Conservation (phyloP, 2,797 vertebrate genomes). For the Eutrigla gurnardus region DNA sequence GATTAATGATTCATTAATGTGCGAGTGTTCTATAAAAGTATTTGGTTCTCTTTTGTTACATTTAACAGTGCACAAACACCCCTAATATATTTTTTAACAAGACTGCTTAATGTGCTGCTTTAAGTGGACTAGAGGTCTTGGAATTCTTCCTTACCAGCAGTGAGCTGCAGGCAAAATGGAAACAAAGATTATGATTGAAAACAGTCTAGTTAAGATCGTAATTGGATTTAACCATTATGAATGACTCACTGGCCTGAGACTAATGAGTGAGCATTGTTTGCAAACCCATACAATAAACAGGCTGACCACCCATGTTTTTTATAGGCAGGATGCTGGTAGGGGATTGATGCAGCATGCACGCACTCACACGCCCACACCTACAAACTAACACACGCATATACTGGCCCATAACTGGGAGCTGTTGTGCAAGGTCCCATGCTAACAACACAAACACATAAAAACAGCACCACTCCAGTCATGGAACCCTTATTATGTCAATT, state of each 20-base stretch:
- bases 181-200: slow-evolving; percentile 69
- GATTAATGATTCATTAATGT: slow-evolving; percentile 14
- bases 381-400: slow-evolving; percentile 37
- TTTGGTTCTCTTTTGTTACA: slow-evolving; percentile 19
- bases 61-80: slow-evolving; percentile 29
- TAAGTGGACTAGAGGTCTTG: slow-evolving; percentile 34
- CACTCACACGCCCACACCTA: slow-evolving; percentile 43
- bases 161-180: slow-evolving; percentile 61
- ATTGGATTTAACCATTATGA: slow-evolving; percentile 49
- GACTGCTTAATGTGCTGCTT: slow-evolving; percentile 41
- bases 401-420: slow-evolving; percentile 51
- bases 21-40: slow-evolving; percentile 17
- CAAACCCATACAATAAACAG: slow-evolving; percentile 63
- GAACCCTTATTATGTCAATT: slow-evolving; percentile 60
- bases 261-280: slow-evolving; percentile 65
- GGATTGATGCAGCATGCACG: slow-evolving; percentile 47
- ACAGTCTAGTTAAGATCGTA: slow-evolving; percentile 52
- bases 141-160: slow-evolving; percentile 51
- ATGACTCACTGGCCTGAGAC: slow-evolving; percentile 51
- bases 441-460: slow-evolving; percentile 74
- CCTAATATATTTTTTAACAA: slow-evolving; percentile 47
- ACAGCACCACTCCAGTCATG: slow-evolving; percentile 64
- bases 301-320: slow-evolving; percentile 81
- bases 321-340: slow-evolving; percentile 69
- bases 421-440: slow-evolving; percentile 50